Evolutionary conservation across 2,113 vertebrate species (phyloP), one percentile per base, ranked within the genome.

Genomic region (Gasterosteus aculeatus): DNA sequence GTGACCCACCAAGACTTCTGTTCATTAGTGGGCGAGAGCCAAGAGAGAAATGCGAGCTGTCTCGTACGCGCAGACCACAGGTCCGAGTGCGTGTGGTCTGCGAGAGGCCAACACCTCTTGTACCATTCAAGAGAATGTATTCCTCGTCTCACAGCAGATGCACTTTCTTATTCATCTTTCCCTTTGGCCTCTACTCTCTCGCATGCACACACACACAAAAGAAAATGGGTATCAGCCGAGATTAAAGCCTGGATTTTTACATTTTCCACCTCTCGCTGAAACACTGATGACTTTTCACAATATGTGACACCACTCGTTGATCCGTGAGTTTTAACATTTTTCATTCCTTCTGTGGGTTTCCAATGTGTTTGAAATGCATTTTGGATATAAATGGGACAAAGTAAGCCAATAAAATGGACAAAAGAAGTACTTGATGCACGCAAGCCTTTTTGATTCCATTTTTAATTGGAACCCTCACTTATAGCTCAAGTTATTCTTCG

Each of bases 71-170:
- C 10, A 66, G 8, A 54, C 29, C 47, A 35, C 57, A 61, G 62
- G 10, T 4, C 7, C 33, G 16, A 5, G 59, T 49, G 7, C 7
- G 0, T 53, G 16, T 72, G 54, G 53, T n/a, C 42, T 72, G 82
- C 60, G 10, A 81, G 60, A 77, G 64, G 72, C 57, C 19, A 57
- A 54, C 64, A 76, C 63, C 74, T 64, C 66, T 68, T 83, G 80
- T 69, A 77, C 71, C 60, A 53, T 66, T 90, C 63, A 83, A 78
- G 41, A 79, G 62, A 89, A 86, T 81, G 51, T 80, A 82, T 85
- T 80, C 72, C 82, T 85, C 72, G 70, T 72, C 72, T 88, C 82
- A 77, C 42, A 76, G 79, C 63, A 83, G 87, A 81, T 88, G 66
- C 54, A 61, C 65, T 75, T 68, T 86, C 60, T 56, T 86, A 76